Base-by-base conservation (phyloP, 1,140 invertebrate species). In the Anoplolepis gracilipes region DNA sequence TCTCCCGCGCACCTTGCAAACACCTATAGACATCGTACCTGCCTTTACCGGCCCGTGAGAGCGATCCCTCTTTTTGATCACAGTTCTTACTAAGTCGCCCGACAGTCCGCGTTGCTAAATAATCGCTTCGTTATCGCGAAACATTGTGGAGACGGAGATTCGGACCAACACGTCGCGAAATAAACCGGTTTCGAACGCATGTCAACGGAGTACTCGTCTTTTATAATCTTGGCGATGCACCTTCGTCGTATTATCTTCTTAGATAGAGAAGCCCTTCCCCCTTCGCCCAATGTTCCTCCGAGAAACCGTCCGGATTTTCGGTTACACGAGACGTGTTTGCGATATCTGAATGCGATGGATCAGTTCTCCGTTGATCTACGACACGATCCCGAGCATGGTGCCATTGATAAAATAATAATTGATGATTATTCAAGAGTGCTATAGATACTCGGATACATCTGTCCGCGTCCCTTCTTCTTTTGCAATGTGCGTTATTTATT, bases 401-500 rank as follows among this genome's bases (percentile, higher is more conserved):
- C 28, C n/a, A 53, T 65, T 30, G 39, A 53, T 49, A 25, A 65
- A 78, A 16, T 19, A 28, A 53, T 49, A 19, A 46, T 42, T 22
- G 30, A 11, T 39, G 22, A 36, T 55, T n/a, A n/a, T 25, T 22
- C 11, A 8, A 42, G 11, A 19, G 16, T 49, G 46, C 16, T 19
- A 19, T 19, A 49, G 46, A 2, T 49, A 49, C 19, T 16, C 16
- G 3, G 10, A 39, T 49, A 49, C 1, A 49, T 19, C 19, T 39
- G n/a, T 22, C 19, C 42, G 13, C 79, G 77, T 86, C 62, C 87
- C 62, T 67, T 78, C 39, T 1, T 57, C 61, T 82, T 82, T 76
- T 62, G 57, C 76, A 49, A 59, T 72, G 42, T 73, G 57, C 85
- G n/a, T 57, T 53, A 65, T 57, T 88, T 87, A 77, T 85, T 87